Conservation (phyloP, 2,113 vertebrate species). For the Dicentrarchus labrax region DNA sequence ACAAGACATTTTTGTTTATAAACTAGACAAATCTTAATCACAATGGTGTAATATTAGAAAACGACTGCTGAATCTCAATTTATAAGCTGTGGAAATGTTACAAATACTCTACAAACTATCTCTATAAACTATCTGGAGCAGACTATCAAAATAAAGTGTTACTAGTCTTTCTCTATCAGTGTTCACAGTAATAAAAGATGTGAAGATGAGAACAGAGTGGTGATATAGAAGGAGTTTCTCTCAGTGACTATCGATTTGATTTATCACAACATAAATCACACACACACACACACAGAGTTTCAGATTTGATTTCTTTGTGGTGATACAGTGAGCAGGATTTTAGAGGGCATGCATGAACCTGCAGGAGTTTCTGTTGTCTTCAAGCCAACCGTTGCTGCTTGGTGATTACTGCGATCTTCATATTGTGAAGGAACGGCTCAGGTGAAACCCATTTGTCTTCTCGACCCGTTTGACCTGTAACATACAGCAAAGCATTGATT, state of each 20-base stretch:
- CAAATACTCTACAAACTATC: no score
- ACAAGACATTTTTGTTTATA: no score
- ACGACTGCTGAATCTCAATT: no score
- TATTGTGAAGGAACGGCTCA: slow-evolving; percentile 24
- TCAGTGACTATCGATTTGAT: slow-evolving; percentile 26
- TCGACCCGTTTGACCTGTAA: slow-evolving; percentile 21
- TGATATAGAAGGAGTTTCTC: slow-evolving; percentile 26
- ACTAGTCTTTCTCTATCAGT: not conserved
- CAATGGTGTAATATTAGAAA: no score
- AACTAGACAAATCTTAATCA: no score
- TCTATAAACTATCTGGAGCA: no score
- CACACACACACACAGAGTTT: slow-evolving; percentile 15
- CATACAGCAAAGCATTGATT: not conserved
- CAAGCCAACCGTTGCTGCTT: slow-evolving; percentile 75
- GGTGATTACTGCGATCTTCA: slow-evolving; percentile 49
- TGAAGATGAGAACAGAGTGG: slow-evolving; percentile 3
- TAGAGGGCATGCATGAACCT: slow-evolving; percentile 78
- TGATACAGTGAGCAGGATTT: slow-evolving; percentile 52
- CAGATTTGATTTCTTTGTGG: slow-evolving; percentile 39
- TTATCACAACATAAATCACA: slow-evolving; percentile 1
- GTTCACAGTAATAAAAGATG: not conserved
- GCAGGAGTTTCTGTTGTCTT: slow-evolving; percentile 86
- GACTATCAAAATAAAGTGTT: no score
- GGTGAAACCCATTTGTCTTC: slow-evolving; percentile 43
- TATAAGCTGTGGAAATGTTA: no score